Evolutionary conservation across 2,888 invertebrate genomes (phyloP).

Genomic region (Lepidocyrtinus sp.): DNA sequence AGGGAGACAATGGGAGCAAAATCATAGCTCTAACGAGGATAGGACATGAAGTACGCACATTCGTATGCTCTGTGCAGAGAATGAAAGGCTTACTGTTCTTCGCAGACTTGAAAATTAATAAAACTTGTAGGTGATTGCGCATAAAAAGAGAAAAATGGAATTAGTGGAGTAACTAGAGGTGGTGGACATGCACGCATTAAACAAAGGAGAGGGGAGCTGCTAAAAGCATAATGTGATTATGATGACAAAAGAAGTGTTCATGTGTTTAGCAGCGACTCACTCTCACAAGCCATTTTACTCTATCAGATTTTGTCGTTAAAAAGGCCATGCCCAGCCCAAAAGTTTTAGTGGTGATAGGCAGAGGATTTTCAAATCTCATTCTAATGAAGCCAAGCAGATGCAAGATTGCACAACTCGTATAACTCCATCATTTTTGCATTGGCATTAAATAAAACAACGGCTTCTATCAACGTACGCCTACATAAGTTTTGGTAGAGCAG

Average conservation of each 20-base stretch:
- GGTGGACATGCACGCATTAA: not conserved
- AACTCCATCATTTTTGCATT: no score
- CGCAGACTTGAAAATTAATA: no score
- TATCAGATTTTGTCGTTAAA: not conserved
- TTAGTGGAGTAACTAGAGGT: not conserved
- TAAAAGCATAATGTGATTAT: constrained; percentile 43
- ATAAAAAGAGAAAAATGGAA: no score
- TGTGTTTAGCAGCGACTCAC: constrained; percentile 1
- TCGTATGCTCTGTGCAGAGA: no score
- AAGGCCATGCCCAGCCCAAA: not conserved
- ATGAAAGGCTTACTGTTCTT: no score
- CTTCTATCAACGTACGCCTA: not conserved
- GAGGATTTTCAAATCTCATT: not conserved
- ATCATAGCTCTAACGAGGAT: no score
- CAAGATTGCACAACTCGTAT: no score
- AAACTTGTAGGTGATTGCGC: no score
- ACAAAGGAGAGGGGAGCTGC: constrained; percentile 13
- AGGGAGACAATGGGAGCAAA: no score
- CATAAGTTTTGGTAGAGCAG: no score
- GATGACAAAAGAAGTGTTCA: constrained; percentile 31
- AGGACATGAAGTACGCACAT: no score
- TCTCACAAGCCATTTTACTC: not conserved
- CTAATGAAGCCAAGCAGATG: not conserved
- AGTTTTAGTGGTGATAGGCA: not conserved
- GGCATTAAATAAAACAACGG: not conserved